phyloP scores from a whole-genome alignment of 2,113 vertebrate species.

The Myrmophylax atrothorax region DNA sequence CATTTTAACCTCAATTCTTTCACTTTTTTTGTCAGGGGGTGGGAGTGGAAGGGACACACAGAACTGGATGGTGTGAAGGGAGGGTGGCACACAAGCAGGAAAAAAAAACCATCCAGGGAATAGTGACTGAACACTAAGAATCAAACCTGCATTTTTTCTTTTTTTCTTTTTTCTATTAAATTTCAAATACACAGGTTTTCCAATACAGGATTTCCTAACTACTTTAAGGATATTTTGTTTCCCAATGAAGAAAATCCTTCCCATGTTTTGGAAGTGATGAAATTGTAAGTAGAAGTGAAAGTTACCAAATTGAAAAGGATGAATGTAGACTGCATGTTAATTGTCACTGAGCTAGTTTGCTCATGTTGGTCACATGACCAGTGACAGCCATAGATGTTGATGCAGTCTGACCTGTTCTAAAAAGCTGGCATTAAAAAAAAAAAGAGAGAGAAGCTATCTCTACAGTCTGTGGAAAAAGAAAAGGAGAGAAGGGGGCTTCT shows the following conservation, averaged over 20 bases:
- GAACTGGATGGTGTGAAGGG: neutral
- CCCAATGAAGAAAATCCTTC: neutral
- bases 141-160: neutral
- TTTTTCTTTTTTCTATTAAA: neutral
- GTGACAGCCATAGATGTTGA: slow-evolving; percentile 62
- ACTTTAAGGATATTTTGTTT: neutral
- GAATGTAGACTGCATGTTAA: slow-evolving; percentile 54
- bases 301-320: slow-evolving; percentile 61
- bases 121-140: neutral
- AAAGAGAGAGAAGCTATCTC: neutral
- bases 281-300: slow-evolving; percentile 52
- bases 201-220: neutral
- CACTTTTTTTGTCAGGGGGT: accelerated
- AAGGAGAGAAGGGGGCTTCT: slow-evolving; percentile 12
- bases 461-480: slow-evolving; percentile 13
- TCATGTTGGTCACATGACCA: slow-evolving; percentile 21
- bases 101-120: neutral
- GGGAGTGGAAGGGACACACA: accelerated
- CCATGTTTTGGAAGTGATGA: neutral
- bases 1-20: neutral
- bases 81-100: neutral
- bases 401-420: slow-evolving; percentile 58
- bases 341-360: slow-evolving; percentile 55
- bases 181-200: neutral
- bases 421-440: slow-evolving; percentile 45